Evolutionary conservation across 2,888 invertebrate genomes (phyloP).

Genomic region (Chrysodeixis includens): DNA sequence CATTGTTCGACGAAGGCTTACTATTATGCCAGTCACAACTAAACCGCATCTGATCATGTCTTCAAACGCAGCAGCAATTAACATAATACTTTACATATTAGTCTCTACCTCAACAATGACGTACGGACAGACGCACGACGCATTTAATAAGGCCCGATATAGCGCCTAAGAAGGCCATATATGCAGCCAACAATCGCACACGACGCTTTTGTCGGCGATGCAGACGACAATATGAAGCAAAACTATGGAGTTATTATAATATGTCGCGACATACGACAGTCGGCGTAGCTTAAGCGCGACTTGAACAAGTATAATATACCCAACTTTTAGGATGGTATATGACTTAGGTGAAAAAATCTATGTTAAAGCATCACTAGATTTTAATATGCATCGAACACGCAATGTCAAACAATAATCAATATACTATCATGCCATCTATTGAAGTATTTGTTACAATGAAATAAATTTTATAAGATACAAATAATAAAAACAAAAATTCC

Average conservation of each 20-base stretch:
- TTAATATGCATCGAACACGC: conserved; percentile 22
- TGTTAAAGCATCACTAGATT: conserved; percentile 2
- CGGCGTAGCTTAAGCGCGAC: conserved; percentile 8
- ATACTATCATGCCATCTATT: conserved; percentile 10
- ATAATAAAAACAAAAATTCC: conserved; percentile 31
- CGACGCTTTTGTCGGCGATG: conserved; percentile 53
- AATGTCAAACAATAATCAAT: conserved; percentile 11
- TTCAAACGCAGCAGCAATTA: conserved; percentile 43
- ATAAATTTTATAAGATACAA: conserved; percentile 3
- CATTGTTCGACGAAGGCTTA: background rate
- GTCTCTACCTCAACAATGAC: conserved; percentile 59
- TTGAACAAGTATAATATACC: conserved; percentile 17
- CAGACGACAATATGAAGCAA: conserved; percentile 33
- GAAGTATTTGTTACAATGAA: background rate
- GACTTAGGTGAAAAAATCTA: conserved; percentile 15
- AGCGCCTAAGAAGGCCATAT: conserved; percentile 49
- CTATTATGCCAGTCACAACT: conserved; percentile 26
- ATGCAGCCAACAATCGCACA: conserved; percentile 59
- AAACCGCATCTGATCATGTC: conserved; percentile 24
- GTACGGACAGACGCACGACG: conserved; percentile 47
- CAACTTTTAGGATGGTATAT: conserved; percentile 15
- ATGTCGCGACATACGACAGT: conserved; percentile 17
- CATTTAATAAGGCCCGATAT: conserved; percentile 47
- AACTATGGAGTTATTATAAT: conserved; percentile 37
- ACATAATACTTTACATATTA: conserved; percentile 54